phyloP scores from a whole-genome alignment of 2,797 vertebrate species.

The Fundulus diaphanus region DNA sequence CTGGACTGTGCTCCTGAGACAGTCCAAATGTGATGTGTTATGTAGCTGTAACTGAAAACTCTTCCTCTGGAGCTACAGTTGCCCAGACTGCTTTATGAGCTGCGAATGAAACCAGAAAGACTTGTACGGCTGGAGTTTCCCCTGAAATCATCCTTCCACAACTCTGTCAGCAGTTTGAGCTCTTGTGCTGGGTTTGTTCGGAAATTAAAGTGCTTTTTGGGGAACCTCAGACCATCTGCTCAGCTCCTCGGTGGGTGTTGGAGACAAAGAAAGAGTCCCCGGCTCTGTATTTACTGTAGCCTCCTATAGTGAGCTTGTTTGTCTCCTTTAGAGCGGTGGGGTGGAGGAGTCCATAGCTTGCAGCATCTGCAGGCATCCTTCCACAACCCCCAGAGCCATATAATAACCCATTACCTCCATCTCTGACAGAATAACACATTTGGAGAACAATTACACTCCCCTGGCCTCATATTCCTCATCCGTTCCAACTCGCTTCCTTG shows the following conservation, averaged over 20 bases:
- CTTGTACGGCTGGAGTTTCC: not conserved
- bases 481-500: slow-evolving; percentile 58
- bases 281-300: slow-evolving; percentile 72
- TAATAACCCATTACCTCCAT: slow-evolving; percentile 81
- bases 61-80: not conserved
- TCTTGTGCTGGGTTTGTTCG: slow-evolving; percentile 25
- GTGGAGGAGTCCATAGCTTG: slow-evolving; percentile 51
- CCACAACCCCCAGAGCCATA: slow-evolving; percentile 67
- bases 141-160: slow-evolving; percentile 39
- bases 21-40: no score
- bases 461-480: slow-evolving; percentile 62
- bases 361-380: slow-evolving; percentile 75
- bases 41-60: not conserved
- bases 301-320: slow-evolving; percentile 75
- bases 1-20: no score
- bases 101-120: slow-evolving; percentile 1
- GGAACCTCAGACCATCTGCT: slow-evolving; percentile 56
- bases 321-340: slow-evolving; percentile 68
- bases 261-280: slow-evolving; percentile 45
- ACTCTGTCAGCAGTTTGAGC: slow-evolving; percentile 54
- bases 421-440: slow-evolving; percentile 81
- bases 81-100: not conserved
- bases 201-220: slow-evolving; percentile 40
- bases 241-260: slow-evolving; percentile 31
- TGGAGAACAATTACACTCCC: slow-evolving; percentile 82